A percentile compares a stretch with the other conserved stretches of the same genome.
These are phyloP conservation scores for Trichopria drosophilae DNA, from an alignment of 2,888 invertebrate genomes.

Conservation along the genomic window DNA sequence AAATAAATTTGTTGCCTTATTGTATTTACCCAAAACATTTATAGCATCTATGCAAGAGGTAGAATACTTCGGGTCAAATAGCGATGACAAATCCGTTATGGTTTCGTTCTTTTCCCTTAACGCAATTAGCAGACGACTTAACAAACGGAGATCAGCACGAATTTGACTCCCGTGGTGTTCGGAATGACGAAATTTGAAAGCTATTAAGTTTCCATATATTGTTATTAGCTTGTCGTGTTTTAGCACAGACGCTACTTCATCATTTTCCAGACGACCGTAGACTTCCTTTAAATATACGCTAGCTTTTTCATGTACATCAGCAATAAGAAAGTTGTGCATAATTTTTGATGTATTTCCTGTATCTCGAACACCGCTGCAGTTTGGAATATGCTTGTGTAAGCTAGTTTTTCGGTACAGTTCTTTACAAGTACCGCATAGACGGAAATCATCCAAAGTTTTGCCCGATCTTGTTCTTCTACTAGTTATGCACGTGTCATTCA, in stretches of 20 bases:
- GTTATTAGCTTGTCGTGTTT: neutral
- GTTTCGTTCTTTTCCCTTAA: neutral
- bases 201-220: neutral
- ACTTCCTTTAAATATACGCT: neutral
- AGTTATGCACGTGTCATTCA: too few relatives aligned
- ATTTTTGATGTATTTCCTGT: too few relatives aligned
- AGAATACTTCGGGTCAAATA: neutral
- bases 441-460: too few relatives aligned
- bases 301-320: neutral
- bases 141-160: neutral
- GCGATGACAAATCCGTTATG: neutral
- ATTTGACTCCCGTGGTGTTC: conserved; percentile 4
- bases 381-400: too few relatives aligned
- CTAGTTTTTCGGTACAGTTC: too few relatives aligned
- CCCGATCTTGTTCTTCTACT: too few relatives aligned
- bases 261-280: neutral
- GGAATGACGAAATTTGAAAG: neutral
- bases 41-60: neutral
- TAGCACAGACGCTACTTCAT: neutral
- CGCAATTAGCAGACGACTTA: neutral
- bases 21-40: neutral
- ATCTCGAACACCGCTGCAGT: too few relatives aligned
- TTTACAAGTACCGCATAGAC: too few relatives aligned
- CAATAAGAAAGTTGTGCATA: conserved; percentile 7
- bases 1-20: neutral